Percentiles rank a stretch among this genome's conserved stretches.
Evolutionary conservation across 2,888 invertebrate genomes (phyloP).

Genomic region (Ormia ochracea): DNA sequence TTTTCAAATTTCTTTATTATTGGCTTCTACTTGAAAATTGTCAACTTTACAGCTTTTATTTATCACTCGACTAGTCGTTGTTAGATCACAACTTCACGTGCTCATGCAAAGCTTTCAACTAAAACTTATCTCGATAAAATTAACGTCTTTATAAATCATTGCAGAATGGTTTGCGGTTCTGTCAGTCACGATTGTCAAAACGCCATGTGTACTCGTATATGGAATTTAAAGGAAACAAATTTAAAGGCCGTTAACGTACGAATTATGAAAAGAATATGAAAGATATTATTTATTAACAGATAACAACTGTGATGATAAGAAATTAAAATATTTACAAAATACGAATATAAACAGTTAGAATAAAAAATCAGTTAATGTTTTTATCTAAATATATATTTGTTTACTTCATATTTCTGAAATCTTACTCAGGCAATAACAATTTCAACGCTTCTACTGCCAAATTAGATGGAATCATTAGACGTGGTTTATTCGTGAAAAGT

Average conservation of each 20-base stretch:
- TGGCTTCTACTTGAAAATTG: background rate
- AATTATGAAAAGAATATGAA: no score
- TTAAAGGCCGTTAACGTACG: constrained; percentile 28
- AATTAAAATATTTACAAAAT: constrained; percentile 2
- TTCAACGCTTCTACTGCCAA: background rate
- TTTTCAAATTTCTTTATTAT: constrained; percentile 1
- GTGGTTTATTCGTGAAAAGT: background rate
- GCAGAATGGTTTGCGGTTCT: background rate
- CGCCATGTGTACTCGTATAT: no score
- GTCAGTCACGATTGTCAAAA: constrained; percentile 2
- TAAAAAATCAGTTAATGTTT: background rate
- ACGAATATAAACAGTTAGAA: no score
- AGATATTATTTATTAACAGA: constrained; percentile 31
- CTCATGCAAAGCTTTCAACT: constrained; percentile 57
- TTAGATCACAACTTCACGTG: constrained; percentile 41
- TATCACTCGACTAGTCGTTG: constrained; percentile 1
- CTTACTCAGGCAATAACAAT: background rate
- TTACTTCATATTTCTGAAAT: background rate
- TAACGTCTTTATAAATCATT: constrained; percentile 60
- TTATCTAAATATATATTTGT: constrained; percentile 32
- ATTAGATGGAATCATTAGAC: background rate
- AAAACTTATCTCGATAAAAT: constrained; percentile 47
- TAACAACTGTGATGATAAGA: constrained; percentile 50
- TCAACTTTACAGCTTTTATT: background rate
- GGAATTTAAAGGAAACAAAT: constrained; percentile 3